Evolutionary conservation across 2,888 invertebrate genomes (phyloP).

Genomic region (Nomada fabriciana): DNA sequence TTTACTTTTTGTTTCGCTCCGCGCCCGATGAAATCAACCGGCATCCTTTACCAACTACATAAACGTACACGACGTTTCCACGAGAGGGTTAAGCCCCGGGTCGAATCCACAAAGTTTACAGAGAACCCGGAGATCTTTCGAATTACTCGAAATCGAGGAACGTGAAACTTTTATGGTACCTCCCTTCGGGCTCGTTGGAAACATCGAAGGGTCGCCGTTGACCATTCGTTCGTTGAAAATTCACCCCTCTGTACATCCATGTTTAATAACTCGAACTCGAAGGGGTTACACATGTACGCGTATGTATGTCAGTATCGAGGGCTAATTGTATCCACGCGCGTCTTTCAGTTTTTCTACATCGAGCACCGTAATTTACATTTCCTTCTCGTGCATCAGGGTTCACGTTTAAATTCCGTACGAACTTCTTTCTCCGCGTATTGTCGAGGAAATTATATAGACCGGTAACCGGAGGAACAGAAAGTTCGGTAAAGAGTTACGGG

Average conservation of each 20-base stretch:
- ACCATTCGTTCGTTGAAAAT: constrained; percentile 62
- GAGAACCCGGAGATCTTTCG: constrained; percentile 54
- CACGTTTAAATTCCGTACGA: background rate
- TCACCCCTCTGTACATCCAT: constrained; percentile 42
- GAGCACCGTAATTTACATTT: constrained; percentile 13
- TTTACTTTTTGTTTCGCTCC: constrained; percentile 45
- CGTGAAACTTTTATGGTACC: constrained; percentile 75
- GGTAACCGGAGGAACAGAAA: background rate
- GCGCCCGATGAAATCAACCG: background rate
- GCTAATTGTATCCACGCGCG: constrained; percentile 69
- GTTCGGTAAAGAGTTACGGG: constrained; percentile 29
- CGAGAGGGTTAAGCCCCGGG: constrained; percentile 9
- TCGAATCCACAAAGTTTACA: constrained; percentile 31
- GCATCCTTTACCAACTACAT: constrained; percentile 39
- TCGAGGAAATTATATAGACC: background rate
- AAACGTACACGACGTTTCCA: constrained; percentile 20
- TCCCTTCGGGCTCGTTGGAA: constrained; percentile 67
- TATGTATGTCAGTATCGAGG: constrained; percentile 56
- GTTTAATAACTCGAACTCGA: constrained; percentile 65
- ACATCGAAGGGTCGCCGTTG: constrained; percentile 67
- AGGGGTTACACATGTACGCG: constrained; percentile 43
- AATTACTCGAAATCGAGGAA: constrained; percentile 61
- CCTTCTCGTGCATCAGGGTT: background rate
- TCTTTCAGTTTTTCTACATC: constrained; percentile 27
- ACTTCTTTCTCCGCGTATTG: background rate